Evolutionary conservation across 2,888 invertebrate genomes (phyloP).

Genomic region (Drosophila setosimentum): DNA sequence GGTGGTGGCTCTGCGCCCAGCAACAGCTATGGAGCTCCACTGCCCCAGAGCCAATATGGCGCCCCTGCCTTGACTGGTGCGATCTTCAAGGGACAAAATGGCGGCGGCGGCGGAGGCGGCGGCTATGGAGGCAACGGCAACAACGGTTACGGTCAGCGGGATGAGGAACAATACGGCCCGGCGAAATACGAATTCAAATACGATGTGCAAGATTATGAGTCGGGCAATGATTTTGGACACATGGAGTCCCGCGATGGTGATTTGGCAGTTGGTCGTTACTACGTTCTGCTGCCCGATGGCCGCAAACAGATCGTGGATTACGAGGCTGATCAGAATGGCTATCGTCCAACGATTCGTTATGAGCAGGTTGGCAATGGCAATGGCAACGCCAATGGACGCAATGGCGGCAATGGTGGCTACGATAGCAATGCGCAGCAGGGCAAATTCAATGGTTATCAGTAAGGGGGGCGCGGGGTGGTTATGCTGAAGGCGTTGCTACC

Average conservation of each 20-base stretch:
- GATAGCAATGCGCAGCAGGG: conserved; percentile 80
- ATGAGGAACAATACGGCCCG: conserved; percentile 87
- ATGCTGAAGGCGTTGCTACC: conserved; percentile 38
- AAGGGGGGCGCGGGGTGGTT: conserved; percentile 34
- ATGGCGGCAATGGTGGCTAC: conserved; percentile 78
- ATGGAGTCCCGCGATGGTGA: conserved; percentile 88
- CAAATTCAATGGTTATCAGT: conserved; percentile 82
- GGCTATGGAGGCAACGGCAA: conserved; percentile 59
- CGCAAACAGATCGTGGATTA: conserved; percentile 90
- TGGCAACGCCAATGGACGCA: conserved; percentile 69
- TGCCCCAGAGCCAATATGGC: conserved; percentile 86
- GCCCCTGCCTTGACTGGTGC: conserved; percentile 86
- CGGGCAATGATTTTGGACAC: conserved; percentile 89
- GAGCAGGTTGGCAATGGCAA: conserved; percentile 86
- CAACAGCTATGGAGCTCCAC: conserved; percentile 75
- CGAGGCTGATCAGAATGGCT: conserved; percentile 89
- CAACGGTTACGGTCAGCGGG: conserved; percentile 70
- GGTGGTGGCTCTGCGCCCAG: conserved; percentile 68
- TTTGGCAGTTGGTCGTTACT: conserved; percentile 88
- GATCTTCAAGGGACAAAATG: conserved; percentile 84
- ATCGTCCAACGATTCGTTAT: conserved; percentile 89
- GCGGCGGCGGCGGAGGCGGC: conserved; percentile 54
- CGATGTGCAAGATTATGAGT: conserved; percentile 88
- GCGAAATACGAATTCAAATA: conserved; percentile 90
- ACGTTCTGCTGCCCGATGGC: conserved; percentile 89